Conservation (phyloP, 2,113 vertebrate genomes). For the Rafetus swinhoei region DNA sequence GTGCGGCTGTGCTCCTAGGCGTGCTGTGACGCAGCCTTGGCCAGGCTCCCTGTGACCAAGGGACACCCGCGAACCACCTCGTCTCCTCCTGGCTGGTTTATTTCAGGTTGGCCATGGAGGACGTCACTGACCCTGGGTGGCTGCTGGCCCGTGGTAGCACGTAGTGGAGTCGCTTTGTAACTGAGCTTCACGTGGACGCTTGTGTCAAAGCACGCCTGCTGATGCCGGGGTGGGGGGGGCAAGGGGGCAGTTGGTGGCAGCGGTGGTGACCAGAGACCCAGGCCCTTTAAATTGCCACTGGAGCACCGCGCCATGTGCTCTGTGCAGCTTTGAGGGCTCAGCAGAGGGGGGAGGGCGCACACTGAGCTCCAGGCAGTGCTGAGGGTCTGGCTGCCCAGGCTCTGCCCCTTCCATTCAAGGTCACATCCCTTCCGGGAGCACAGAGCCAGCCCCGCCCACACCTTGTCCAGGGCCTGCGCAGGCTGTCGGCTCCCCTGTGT, state of each 20-base stretch:
- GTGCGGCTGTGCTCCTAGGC: rapidly evolving
- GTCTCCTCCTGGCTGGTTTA: not conserved
- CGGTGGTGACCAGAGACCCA: no score
- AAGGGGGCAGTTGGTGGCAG: no score
- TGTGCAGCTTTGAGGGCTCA: not conserved
- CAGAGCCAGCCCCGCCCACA: no score
- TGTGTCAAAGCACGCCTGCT: no score
- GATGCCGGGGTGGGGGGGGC: no score
- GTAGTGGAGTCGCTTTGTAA: not conserved
- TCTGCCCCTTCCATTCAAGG: no score
- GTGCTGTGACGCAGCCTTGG: not conserved
- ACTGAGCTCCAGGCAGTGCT: no score
- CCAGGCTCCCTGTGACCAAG: not conserved
- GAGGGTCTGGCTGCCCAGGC: no score
- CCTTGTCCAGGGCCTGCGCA: no score
- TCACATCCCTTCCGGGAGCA: no score
- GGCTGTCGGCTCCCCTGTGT: no score
- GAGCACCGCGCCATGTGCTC: not conserved
- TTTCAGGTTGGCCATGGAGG: not conserved
- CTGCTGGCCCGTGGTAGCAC: not conserved
- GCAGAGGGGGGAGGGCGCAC: not conserved
- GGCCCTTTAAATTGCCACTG: no score
- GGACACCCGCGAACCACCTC: not conserved
- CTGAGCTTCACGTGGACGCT: not conserved
- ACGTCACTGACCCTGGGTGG: not conserved